These are phyloP conservation scores for Brotula barbata DNA, from an alignment of 2,797 vertebrate genomes.

Conservation along the genomic window DNA sequence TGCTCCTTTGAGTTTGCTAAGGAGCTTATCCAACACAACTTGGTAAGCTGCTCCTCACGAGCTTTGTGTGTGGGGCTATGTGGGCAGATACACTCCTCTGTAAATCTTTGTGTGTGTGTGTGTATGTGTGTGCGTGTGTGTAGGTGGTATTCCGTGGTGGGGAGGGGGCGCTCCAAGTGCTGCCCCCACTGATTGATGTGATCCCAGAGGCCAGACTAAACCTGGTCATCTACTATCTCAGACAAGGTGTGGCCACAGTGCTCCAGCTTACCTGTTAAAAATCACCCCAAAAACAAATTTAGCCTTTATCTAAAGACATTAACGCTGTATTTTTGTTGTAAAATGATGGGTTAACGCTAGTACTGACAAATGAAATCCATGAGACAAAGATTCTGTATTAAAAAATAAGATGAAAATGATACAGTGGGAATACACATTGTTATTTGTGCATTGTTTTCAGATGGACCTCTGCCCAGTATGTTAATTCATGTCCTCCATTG, in stretches of 20 bases:
- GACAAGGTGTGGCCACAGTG: slow-evolving; percentile 84
- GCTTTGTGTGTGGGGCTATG: slow-evolving; percentile 19
- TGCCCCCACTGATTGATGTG: slow-evolving; percentile 95
- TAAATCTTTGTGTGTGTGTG: not conserved
- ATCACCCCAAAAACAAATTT: too few relatives aligned
- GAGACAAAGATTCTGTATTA: not conserved
- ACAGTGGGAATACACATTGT: not conserved
- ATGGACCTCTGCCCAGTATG: not conserved
- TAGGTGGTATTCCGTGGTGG: slow-evolving; percentile 97
- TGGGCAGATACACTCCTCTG: not conserved
- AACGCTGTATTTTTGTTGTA: not conserved
- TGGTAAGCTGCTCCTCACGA: slow-evolving; percentile 79
- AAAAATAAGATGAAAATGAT: slow-evolving; percentile 1
- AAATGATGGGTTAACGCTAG: not conserved
- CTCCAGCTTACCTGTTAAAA: not conserved
- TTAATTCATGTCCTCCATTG: slow-evolving; percentile 13
- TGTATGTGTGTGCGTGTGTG: slow-evolving; percentile 2
- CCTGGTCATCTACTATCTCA: slow-evolving; percentile 97
- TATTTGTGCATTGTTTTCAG: slow-evolving; percentile 4
- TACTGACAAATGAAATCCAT: not conserved
- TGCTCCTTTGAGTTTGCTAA: slow-evolving; percentile 97
- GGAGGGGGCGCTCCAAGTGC: slow-evolving; percentile 91
- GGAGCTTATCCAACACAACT: slow-evolving; percentile 96
- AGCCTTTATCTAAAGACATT: not conserved
- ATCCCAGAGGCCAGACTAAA: slow-evolving; percentile 97